Base-by-base conservation (phyloP, 2,797 vertebrate genomes). In the Coilia nasus region DNA sequence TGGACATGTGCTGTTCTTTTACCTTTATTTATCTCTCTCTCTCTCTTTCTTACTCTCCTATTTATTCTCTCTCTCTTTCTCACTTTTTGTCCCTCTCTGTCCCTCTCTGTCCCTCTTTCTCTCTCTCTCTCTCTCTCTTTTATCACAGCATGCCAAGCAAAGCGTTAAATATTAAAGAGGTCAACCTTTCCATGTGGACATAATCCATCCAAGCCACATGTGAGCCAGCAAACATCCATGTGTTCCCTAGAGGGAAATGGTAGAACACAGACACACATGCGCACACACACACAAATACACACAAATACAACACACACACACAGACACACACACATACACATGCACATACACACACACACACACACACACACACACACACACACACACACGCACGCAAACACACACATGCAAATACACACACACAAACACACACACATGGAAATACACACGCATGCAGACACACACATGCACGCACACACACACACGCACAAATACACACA, bases 91-190 rank as follows among this genome's bases (percentile, higher is more conserved):
- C 35, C 17, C 35, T 21, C 67, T 35, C 35, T 75, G 10, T 75
- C 17, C 1, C 35, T 85, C 84, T 87, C 54, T 60, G 57, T 31
- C 7, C 56, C 62, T 85, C 84, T 86, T 81, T 56, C 57, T 67
- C 71, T 25, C 21, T 14, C 7, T 23, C 59, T 15, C 21, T 28
- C 21, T 64, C 19, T 62, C n/a, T 56, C 6, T 25, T 25, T 81
- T 89, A 83, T 90, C 83, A 82, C 81, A 84, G 59, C 71, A 78
- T 78, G 71, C 71, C 35, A 78, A 44, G 71, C 71, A 78, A 41
- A 78, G 71, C 71, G 71, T 78, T 78, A 78, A 78, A 78, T 78
- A 78, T 78, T 78, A 78, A 78, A 78, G 71, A 78, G 71, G 71
- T 78, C 71, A 78, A 78, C 71, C 71, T 78, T 78, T 78, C 71